A percentile compares a stretch with the other conserved stretches of the same genome.
Conservation (phyloP, 2,797 vertebrate species). For the Cossypha heuglini region DNA sequence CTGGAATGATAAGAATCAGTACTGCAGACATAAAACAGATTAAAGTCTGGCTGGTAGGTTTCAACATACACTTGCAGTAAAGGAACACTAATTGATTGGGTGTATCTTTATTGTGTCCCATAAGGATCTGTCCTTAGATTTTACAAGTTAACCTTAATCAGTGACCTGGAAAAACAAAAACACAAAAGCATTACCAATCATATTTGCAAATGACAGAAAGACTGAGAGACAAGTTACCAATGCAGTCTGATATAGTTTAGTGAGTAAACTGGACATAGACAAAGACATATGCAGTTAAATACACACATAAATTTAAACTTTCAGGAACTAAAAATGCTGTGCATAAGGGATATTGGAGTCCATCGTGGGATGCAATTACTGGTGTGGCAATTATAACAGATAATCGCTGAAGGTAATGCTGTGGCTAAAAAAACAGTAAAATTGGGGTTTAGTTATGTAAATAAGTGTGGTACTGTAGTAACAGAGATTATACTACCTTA, state of each 20-base stretch:
- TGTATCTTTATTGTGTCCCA: neutral
- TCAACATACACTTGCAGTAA: neutral
- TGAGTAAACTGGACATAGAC: neutral
- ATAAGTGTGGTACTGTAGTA: neutral
- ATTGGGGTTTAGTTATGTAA: neutral
- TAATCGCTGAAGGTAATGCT: neutral
- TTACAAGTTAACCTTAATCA: conserved; percentile 14
- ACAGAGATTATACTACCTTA: neutral
- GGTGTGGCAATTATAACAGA: neutral
- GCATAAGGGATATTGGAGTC: neutral
- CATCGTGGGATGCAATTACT: neutral
- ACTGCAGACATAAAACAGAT: neutral
- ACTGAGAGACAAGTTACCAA: neutral
- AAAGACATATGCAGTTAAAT: neutral
- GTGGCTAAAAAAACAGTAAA: neutral
- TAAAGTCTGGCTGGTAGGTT: neutral
- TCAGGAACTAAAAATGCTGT: neutral
- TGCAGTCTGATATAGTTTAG: neutral
- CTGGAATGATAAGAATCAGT: neutral
- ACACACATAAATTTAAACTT: neutral
- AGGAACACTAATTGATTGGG: neutral
- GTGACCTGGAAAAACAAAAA: conserved; percentile 52
- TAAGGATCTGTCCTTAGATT: neutral
- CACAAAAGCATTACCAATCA: neutral
- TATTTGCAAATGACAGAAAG: neutral